phyloP scores from a whole-genome alignment of 2,888 invertebrate genomes.

The Eupithecia subfuscata region DNA sequence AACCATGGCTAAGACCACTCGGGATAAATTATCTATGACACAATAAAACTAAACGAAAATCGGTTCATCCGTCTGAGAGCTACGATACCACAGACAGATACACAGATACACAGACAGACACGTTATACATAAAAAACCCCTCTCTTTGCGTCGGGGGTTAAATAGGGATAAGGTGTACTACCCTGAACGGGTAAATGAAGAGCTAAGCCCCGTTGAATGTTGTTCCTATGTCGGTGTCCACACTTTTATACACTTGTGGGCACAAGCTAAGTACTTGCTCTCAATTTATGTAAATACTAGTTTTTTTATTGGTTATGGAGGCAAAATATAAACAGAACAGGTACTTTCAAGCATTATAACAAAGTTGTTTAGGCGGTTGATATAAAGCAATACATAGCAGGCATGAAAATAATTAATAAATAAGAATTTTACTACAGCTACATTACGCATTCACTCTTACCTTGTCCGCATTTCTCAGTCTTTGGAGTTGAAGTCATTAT shows the following conservation, averaged over 20 bases:
- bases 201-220: not conserved
- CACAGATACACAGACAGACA: too few species aligned
- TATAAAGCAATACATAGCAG: not conserved
- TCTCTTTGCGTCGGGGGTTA: too few species aligned
- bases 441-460: constrained; percentile 71
- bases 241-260: not conserved
- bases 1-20: too few species aligned
- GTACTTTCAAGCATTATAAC: not conserved
- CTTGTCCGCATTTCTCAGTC: constrained; percentile 80
- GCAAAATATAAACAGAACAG: not conserved
- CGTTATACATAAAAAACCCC: too few species aligned
- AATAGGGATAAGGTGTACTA: not conserved
- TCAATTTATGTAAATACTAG: constrained; percentile 1
- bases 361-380: not conserved
- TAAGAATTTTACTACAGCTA: constrained; percentile 29
- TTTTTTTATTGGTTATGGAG: not conserved
- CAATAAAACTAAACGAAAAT: too few species aligned
- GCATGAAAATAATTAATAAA: not conserved
- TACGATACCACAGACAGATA: too few species aligned
- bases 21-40: too few species aligned
- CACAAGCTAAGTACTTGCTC: not conserved
- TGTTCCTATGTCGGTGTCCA: not conserved
- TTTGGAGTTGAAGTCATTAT: constrained; percentile 82
- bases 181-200: not conserved
- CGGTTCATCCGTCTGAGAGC: too few species aligned